phyloP scores from a whole-genome alignment of 1,140 invertebrate genomes.

The Bombus waltoni region DNA sequence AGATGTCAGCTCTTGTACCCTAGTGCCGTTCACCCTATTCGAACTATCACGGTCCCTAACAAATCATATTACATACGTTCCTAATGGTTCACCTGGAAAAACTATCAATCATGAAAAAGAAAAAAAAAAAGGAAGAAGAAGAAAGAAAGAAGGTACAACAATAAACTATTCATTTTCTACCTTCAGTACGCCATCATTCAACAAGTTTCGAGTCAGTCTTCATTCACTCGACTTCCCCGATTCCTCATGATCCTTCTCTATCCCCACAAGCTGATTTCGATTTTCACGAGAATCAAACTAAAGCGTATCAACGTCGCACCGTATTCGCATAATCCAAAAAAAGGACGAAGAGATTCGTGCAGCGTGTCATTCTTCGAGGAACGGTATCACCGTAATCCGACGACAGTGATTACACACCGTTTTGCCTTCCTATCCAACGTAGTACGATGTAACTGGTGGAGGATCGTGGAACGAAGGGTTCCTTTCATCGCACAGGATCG shows the following conservation, averaged over 20 bases:
- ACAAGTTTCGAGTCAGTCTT: neutral
- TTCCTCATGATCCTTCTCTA: neutral
- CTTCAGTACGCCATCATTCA: neutral
- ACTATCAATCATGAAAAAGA: neutral
- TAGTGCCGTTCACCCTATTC: no score
- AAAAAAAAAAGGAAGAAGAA: neutral
- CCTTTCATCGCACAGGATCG: conserved; percentile 62
- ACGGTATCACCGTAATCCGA: conserved; percentile 62
- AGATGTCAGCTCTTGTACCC: neutral
- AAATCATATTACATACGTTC: no score
- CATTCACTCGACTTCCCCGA: no score
- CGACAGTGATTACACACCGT: conserved; percentile 75
- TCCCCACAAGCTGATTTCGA: neutral
- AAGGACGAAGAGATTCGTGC: neutral
- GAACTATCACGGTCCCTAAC: neutral
- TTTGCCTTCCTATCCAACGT: conserved; percentile 71
- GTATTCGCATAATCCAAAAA: neutral
- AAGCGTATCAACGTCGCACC: conserved; percentile 18
- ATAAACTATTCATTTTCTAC: neutral
- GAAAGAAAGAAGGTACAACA: neutral
- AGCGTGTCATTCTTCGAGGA: conserved; percentile 39
- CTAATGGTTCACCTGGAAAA: neutral
- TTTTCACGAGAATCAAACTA: neutral
- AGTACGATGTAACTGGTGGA: conserved; percentile 70
- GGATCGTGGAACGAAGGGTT: conserved; percentile 68